A percentile compares a stretch with the other conserved stretches of the same genome.
Evolutionary conservation across 2,113 vertebrate species (phyloP).

Genomic region (Cariama cristata): DNA sequence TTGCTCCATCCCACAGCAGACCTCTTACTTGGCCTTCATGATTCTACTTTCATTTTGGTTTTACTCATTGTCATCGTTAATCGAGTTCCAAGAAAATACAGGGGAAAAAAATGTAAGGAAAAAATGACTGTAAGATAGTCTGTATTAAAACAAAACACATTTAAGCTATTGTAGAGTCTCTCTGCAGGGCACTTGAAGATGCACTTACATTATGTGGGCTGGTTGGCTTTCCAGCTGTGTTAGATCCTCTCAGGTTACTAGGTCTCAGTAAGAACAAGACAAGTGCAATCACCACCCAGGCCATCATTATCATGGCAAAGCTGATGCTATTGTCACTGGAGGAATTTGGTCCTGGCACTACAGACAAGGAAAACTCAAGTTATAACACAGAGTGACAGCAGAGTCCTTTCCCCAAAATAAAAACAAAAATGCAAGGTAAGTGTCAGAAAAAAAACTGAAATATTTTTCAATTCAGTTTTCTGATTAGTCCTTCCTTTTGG

Average conservation of each 20-base stretch:
- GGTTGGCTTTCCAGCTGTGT: constrained; percentile 80
- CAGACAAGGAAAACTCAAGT: constrained; percentile 42
- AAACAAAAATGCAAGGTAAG: background rate
- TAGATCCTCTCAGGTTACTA: constrained; percentile 84
- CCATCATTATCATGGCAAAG: constrained; percentile 91
- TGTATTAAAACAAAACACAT: background rate
- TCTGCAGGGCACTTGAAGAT: background rate
- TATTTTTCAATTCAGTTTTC: background rate
- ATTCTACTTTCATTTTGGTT: background rate
- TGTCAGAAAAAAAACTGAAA: background rate
- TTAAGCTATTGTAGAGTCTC: background rate
- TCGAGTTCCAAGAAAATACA: background rate
- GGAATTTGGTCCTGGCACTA: constrained; percentile 90
- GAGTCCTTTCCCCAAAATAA: background rate
- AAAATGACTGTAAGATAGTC: background rate
- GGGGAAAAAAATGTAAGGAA: background rate
- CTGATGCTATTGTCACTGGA: constrained; percentile 82
- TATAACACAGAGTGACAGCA: background rate
- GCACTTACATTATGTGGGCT: constrained; percentile 87
- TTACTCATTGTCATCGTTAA: background rate
- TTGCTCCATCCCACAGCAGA: background rate
- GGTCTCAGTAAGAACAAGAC: constrained; percentile 92
- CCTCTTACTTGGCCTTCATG: background rate
- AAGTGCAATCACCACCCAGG: constrained; percentile 90
- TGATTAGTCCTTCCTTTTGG: background rate